Evolutionary conservation across 2,113 vertebrate species (phyloP).

Genomic region (Nerophis ophidion): DNA sequence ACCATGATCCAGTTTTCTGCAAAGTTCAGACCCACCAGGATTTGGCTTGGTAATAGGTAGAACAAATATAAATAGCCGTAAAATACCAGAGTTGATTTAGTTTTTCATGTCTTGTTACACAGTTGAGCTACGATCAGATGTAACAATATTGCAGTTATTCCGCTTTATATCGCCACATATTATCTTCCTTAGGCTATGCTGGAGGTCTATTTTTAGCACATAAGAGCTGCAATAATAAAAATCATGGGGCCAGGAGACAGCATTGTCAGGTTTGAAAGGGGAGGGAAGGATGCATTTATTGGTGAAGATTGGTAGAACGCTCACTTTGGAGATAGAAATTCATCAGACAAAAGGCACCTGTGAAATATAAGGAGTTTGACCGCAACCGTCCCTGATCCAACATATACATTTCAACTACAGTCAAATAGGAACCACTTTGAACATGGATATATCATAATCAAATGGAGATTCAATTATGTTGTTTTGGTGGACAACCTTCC

Average conservation of each 20-base stretch:
- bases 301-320: conserved; percentile 14
- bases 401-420: conserved; percentile 47
- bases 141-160: conserved; percentile 31
- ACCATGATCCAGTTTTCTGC: conserved; percentile 22
- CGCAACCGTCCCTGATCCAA: conserved; percentile 26
- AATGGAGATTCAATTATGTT: conserved; percentile 41
- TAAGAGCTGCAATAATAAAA: conserved; percentile 48
- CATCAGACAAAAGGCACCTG: conserved; percentile 36
- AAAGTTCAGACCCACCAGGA: conserved; percentile 26
- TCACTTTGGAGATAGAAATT: conserved; percentile 33
- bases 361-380: conserved; percentile 40
- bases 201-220: conserved; percentile 62
- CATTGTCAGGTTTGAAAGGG: conserved; percentile 25
- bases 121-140: conserved; percentile 17
- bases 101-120: conserved; percentile 8
- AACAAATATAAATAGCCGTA: conserved; percentile 5
- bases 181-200: conserved; percentile 31
- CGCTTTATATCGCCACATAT: conserved; percentile 43
- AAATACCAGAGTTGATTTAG: conserved; percentile 19
- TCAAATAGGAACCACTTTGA: conserved; percentile 35
- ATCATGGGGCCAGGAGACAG: conserved; percentile 44
- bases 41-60: conserved; percentile 17
- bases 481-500: conserved; percentile 24
- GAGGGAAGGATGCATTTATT: conserved; percentile 34
- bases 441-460: conserved; percentile 32